Evolutionary conservation across 1,140 invertebrate species (phyloP), one percentile per base, ranked within the genome.

Genomic region (Chlorops oryzae): DNA sequence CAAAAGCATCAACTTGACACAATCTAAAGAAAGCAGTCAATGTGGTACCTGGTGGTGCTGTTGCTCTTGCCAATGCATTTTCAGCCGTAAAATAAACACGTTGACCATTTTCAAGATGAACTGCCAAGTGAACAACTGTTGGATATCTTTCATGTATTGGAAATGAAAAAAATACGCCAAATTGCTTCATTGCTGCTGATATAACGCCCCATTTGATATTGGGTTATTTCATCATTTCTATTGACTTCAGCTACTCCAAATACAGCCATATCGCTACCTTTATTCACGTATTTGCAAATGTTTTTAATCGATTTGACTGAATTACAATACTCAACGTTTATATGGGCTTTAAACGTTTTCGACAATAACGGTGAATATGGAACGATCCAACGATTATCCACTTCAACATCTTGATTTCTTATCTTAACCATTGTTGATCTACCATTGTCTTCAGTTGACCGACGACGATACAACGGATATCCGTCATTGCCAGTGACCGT

Each of bases 221-320:
- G 37, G 20, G 38, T 24, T 21, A 52, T 34, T 49, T 51, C 50
- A 28, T 52, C 50, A 42, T 52, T 17, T 27, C 22, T 3, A 43
- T 50, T 49, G 3, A 9, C 15, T 22, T 41, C 24, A 9, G 9
- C 72, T 74, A 58, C 74, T 75, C 43, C 34, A 37, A 54, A 42
- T 15, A 44, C 25, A 17, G 52, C 52, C 50, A 61, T 50, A 45
- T 69, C 65, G 35, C 56, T 59, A 6, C 71, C 73, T 63, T 75
- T 73, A 47, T 70, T 63, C n/a, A 76, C 59, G 62, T 73, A 75
- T 61, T 75, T 75, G 42, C 65, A 75, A 39, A 77, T 65, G 43
- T 74, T 76, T 61, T 74, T 76, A 5, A 74, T 65, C 0, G 61
- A 52, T 27, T 57, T 58, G 2, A 74, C 63, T 2, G 68, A 64